Base-by-base conservation (phyloP, 2,888 invertebrate genomes). In the Ganaspis brasiliensis region DNA sequence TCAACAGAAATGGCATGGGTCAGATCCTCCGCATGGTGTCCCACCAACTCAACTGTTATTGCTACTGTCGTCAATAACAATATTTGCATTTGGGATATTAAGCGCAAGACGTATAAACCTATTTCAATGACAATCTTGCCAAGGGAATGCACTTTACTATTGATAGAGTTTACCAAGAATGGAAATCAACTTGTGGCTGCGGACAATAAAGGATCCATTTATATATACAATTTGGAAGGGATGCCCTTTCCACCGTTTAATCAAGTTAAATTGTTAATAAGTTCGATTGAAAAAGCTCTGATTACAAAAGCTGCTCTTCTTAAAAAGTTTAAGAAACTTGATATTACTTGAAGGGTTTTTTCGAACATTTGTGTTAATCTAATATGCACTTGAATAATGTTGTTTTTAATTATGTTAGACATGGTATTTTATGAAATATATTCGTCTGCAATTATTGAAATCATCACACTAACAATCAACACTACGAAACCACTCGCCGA, bases 1-100 rank as follows among this genome's bases (percentile, higher is more conserved):
- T 89, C 90, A 0, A 93, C 92, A 8, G 88, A 89, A 1, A 92
- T 92, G 92, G 88, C 92, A 9, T 91, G 93, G 8, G 92, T 94
- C 0, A 91, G 92, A 79, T 92, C 91, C 21, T 94, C 95, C 2
- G 92, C 93, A 12, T 97, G 96, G 94, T 95, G 95, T 88, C 96
- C 96, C 0, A 94, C 94, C 0, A 95, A 96, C 89, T 94, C 97
- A 0, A 96, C 96, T 0, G 93, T 97, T 0, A 92, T 97, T 10
- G 94, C 95, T 0, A 94, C 94, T 0, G 93, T 95, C 1, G 95
- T 94, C 72, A 95, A 94, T 0, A 93, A 93, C 79, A 92, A 94
- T 8, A 93, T 97, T 16, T 95, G 95, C 72, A 92, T 97, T 26
- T 97, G 97, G 97, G 96, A 97, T 89, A 91, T 97, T 9, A 94